Conservation (phyloP, 2,113 vertebrate genomes). For the Labeo catla region DNA sequence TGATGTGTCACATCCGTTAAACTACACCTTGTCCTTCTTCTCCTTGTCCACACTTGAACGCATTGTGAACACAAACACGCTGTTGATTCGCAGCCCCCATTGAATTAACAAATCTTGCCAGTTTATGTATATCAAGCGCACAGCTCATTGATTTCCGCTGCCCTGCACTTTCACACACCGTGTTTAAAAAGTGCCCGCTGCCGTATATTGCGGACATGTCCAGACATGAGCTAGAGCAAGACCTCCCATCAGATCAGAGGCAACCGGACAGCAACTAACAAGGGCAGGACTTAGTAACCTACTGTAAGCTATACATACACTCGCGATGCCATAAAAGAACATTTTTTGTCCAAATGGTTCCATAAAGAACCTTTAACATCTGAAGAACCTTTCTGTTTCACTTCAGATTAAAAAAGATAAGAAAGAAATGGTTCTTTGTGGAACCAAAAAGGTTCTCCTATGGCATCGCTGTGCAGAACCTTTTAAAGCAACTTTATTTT, state of each 20-base stretch:
- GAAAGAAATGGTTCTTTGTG: too few relatives aligned
- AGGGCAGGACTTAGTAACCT: not conserved
- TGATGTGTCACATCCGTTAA: constrained; percentile 6
- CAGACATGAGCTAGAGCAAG: not conserved
- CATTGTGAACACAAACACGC: constrained; percentile 12
- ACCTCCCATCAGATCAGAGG: not conserved
- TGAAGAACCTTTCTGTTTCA: too few relatives aligned
- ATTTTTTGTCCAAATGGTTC: too few relatives aligned
- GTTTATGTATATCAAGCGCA: constrained; percentile 38
- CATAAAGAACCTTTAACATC: too few relatives aligned
- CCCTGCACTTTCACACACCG: not conserved
- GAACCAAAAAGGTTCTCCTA: too few relatives aligned
- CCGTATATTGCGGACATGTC: not conserved
- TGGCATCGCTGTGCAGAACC: too few relatives aligned
- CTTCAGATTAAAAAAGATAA: too few relatives aligned
- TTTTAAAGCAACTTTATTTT: too few relatives aligned
- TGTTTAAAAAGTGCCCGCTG: not conserved
- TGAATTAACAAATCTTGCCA: constrained; percentile 11
- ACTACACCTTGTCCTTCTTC: constrained; percentile 17
- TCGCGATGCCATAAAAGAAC: too few relatives aligned
- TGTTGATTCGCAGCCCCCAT: not conserved
- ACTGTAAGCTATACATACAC: too few relatives aligned
- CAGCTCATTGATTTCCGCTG: constrained; percentile 57
- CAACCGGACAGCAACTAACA: not conserved
- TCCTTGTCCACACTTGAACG: constrained; percentile 25